These are phyloP conservation scores for Pelusios castaneus DNA, from an alignment of 2,113 vertebrate species.

Conservation along the genomic window DNA sequence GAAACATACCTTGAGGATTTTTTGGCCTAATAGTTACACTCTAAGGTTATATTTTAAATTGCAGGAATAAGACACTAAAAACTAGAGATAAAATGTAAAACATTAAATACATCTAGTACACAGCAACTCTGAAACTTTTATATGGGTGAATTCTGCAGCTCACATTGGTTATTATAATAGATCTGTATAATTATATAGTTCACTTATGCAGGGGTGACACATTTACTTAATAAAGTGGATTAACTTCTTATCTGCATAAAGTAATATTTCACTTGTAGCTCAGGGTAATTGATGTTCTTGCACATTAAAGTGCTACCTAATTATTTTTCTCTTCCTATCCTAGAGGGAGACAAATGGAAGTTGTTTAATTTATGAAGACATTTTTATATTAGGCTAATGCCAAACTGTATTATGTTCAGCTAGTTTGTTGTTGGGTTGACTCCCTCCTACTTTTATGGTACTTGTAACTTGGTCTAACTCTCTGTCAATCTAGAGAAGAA, in stretches of 20 bases:
- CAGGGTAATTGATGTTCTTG: conserved; percentile 75
- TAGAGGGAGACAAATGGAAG: conserved; percentile 51
- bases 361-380: conserved; percentile 64
- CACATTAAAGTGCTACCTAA: conserved; percentile 69
- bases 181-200: conserved; percentile 32
- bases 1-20: not conserved
- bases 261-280: conserved; percentile 67
- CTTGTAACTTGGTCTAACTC: conserved; percentile 18
- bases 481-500: not conserved
- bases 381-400: conserved; percentile 49
- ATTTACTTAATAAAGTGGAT: conserved; percentile 72
- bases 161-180: conserved; percentile 21
- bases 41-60: not conserved
- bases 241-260: conserved; percentile 68
- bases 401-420: conserved; percentile 32
- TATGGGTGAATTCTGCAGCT: conserved; percentile 14
- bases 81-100: not conserved
- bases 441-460: conserved; percentile 1
- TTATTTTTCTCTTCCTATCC: conserved; percentile 65
- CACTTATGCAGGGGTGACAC: conserved; percentile 17
- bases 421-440: conserved; percentile 39
- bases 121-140: not conserved
- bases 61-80: not conserved
- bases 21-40: not conserved
- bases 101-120: not conserved